Evolutionary conservation across 2,113 vertebrate genomes (phyloP), one percentile per base, ranked within the genome.

Genomic region (Bettongia penicillata): DNA sequence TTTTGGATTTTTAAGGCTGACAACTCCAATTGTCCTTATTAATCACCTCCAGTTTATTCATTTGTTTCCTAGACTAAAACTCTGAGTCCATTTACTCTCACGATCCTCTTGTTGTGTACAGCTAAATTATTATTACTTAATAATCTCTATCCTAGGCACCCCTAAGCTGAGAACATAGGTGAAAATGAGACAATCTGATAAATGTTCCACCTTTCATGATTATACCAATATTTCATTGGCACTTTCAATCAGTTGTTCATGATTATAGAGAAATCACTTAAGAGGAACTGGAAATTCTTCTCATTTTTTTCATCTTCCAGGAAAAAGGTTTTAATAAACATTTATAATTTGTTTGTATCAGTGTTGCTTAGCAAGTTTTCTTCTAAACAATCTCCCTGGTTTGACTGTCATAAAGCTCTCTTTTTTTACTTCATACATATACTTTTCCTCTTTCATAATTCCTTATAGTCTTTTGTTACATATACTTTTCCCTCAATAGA

Each of bases 341-440:
- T 57, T 97, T 97, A 52, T 96, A 97, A 92, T 47, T 93, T 95
- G 53, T 96, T 96, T 97, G 93, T 97, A 92, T 93, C 95, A 97
- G 96, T 93, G 24, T 91, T 98, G 92, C 94, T 98, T 95, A 97
- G 95, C 61, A 91, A 89, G 9, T 97, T 98, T 84, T 84, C 55
- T 19, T 51, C 96, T 95, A 93, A 55, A 57, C 51, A 93, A 51
- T 94, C 68, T 95, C 51, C 50, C 51, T 53, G 68, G 94, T 5
- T 0, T 1, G 48, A 93, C 6, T 50, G 90, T 92, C 0, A 0
- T 1, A 89, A 2, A 25, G 28, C 19, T 94, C 94, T 4, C 77
- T 90, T 94, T 77, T 2, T 90, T 14, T 51, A 96, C 11, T 12
- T 48, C 92, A 94, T 55, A 57, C 4, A 94, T 37, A 90, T 68